Conservation (phyloP, 2,888 invertebrate genomes). For the Parascotia fuliginaria region DNA sequence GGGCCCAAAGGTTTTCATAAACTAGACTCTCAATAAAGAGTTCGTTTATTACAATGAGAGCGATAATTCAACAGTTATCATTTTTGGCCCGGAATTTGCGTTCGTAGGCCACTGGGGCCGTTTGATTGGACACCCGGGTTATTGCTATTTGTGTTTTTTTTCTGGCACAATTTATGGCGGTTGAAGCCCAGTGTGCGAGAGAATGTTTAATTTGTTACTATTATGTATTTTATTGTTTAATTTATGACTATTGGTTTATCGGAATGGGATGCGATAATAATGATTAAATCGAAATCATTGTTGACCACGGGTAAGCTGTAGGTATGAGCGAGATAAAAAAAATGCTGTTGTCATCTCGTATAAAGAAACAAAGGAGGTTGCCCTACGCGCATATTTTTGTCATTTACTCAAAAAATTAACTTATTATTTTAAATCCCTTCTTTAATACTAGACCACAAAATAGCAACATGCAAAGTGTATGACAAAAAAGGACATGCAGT, state of each 20-base stretch:
- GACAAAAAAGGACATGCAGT: neutral
- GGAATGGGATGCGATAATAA: no score
- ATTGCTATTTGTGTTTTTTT: conserved; percentile 55
- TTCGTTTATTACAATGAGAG: conserved; percentile 58
- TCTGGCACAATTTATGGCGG: conserved; percentile 47
- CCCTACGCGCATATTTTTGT: no score
- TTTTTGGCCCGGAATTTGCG: conserved; percentile 72
- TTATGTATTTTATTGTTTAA: neutral
- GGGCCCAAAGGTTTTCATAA: conserved; percentile 61
- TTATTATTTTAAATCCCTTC: no score
- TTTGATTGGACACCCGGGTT: conserved; percentile 68
- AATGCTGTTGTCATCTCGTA: no score
- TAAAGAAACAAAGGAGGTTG: no score
- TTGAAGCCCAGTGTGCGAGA: conserved; percentile 26
- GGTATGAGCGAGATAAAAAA: no score
- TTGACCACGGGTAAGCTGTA: no score
- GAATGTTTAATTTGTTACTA: conserved; percentile 12
- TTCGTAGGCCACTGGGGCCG: conserved; percentile 57
- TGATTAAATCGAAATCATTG: no score
- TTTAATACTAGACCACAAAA: neutral
- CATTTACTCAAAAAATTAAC: no score
- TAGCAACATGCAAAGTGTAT: no score
- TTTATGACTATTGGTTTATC: no score
- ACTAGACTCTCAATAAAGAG: conserved; percentile 57
- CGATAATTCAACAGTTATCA: conserved; percentile 71